Base-by-base conservation (phyloP, 2,113 vertebrate species). In the Zeus faber region DNA sequence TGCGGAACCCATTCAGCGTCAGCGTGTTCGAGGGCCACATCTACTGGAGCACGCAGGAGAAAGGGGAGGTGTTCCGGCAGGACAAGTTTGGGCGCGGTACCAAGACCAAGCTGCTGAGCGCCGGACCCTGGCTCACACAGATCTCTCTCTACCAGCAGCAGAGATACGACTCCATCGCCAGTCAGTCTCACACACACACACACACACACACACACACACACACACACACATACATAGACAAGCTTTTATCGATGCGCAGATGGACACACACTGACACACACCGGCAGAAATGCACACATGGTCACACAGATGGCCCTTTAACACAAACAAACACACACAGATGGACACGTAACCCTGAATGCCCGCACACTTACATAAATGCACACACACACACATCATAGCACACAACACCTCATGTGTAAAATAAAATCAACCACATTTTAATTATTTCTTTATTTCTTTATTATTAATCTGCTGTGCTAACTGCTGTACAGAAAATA, bases 21-120 rank as follows among this genome's bases (percentile, higher is more conserved):
- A 75, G 23, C 10, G 86, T 89, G 7, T 89, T 89, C 1, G 87
- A 89, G 74, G 80, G 84, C 59, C 77, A 85, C 5, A 48, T 89
- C 40, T 89, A 89, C 29, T 89, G 87, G 87, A 85, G 76, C 61
- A 88, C 85, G 17, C 67, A 84, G 62, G 83, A 87, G 59, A 88
- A 83, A 52, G 86, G 87, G 1, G 84, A 89, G 39, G 79, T 89
- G 35, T 89, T 85, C 63, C 74, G 80, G 10, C 87, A 89, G 74
- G 63, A 87, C 63, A 89, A 89, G 76, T 89, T 86, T 59, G 87
- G 87, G 13, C 57, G 13, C 0, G 83, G 83, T 37, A 18, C 4
- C 16, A 86, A 89, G 56, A 73, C 63, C 51, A 83, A 77, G 35
- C 63, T 89, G 61, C 67, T 89, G 56, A 86, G 82, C 2, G 82